phyloP scores from a whole-genome alignment of 2,888 invertebrate species.

The Drosophila neonasuta region DNA sequence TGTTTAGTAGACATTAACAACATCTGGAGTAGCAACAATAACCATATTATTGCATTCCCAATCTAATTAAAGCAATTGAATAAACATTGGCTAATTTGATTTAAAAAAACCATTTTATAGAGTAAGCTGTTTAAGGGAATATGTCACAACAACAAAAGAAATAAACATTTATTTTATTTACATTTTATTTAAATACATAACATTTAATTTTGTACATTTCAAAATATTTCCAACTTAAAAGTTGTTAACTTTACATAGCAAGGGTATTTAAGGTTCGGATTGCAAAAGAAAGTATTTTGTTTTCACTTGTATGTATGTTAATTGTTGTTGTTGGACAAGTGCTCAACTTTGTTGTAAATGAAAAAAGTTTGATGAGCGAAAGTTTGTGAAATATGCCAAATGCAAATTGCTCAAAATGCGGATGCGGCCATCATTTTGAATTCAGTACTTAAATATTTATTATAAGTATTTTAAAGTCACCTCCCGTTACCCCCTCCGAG shows the following conservation, averaged over 20 bases:
- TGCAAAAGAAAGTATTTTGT: neutral
- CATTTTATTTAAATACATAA: too few relatives aligned
- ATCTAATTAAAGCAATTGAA: too few relatives aligned
- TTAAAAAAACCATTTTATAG: too few relatives aligned
- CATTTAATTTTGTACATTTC: too few relatives aligned
- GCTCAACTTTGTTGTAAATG: constrained; percentile 52
- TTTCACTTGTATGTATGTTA: constrained; percentile 42
- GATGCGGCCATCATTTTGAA: constrained; percentile 27
- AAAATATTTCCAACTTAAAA: neutral
- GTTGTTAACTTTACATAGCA: neutral
- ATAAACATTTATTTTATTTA: too few relatives aligned
- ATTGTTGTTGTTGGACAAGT: constrained; percentile 48
- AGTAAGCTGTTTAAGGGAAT: too few relatives aligned
- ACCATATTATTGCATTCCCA: too few relatives aligned
- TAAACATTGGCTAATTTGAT: too few relatives aligned
- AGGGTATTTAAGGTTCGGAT: neutral
- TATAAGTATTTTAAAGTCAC: constrained; percentile 28
- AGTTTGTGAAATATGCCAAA: constrained; percentile 42
- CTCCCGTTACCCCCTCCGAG: neutral
- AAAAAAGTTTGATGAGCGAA: constrained; percentile 62
- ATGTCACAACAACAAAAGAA: too few relatives aligned
- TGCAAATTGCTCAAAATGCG: constrained; percentile 32
- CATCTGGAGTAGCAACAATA: too few relatives aligned
- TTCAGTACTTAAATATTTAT: constrained; percentile 39
- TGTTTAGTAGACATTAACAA: too few relatives aligned